Conservation (phyloP, 2,888 invertebrate genomes). For the Periphyllus acericola region DNA sequence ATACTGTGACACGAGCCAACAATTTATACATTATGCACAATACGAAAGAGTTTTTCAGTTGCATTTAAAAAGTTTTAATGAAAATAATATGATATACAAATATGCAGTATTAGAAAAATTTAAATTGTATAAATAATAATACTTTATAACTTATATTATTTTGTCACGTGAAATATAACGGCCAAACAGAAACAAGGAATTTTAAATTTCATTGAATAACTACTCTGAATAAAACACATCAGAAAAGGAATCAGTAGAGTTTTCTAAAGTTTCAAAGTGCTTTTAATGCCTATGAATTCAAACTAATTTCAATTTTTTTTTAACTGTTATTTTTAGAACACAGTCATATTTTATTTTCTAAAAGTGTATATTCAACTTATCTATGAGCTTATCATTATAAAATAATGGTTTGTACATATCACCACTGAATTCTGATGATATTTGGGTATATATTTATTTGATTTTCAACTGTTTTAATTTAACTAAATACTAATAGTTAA, state of each 20-base stretch:
- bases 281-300: not conserved
- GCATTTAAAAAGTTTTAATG: constrained; percentile 7
- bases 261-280: not conserved
- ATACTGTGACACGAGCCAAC: not conserved
- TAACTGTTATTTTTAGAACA: too few species aligned
- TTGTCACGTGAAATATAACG: not conserved
- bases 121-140: not conserved
- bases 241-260: not conserved
- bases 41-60: not conserved
- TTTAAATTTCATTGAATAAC: not conserved
- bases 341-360: too few species aligned
- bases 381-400: too few species aligned
- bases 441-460: too few species aligned
- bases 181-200: not conserved
- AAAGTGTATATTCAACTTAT: too few species aligned
- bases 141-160: too few species aligned
- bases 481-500: too few species aligned
- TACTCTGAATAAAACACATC: not conserved
- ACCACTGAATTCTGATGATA: too few species aligned
- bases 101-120: not conserved
- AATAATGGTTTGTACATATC: too few species aligned
- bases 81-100: constrained; percentile 13
- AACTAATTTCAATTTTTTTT: not conserved
- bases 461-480: too few species aligned
- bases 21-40: not conserved